Evolutionary conservation across 30 jellyfish, hydroid and myxozoan species (phyloP), one percentile per base, ranked within the genome.

Genomic region (Hydractinia symbiolongicarpus): DNA sequence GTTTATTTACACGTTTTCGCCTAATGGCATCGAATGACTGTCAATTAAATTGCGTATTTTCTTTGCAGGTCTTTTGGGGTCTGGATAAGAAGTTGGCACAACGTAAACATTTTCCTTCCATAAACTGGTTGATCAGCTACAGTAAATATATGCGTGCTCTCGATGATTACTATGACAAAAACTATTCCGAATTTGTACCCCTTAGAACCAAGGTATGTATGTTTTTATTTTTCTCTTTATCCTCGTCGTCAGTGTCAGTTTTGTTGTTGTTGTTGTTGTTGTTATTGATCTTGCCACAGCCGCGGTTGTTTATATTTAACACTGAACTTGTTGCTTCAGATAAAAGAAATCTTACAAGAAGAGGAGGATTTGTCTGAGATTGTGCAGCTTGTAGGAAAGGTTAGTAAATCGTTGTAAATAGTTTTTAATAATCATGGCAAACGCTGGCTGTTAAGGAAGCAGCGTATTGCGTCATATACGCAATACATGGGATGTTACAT

Each of bases 301-400:
- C 2, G 44, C 44, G 44, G 44, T 30, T 30, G 44, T 30, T 30
- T 30, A 30, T 30, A 30, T 30, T 30, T 30, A 30, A n/a, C n/a
- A n/a, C n/a, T n/a, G n/a, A n/a, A 30, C 44, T 30, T 67, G n/a
- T 84, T n/a, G 55, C 61, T 61, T 30, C 9, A 93, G 99, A 90
- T 94, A 16, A 89, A 89, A 82, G 99, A 94, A 68, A 94, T 94
- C 54, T 86, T 94, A 30, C 99, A 94, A 79, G 99, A 94, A 74
- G 99, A 94, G 53, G 99, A 94, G 71, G 99, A 94, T 82, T 70
- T 94, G 73, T 88, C 99, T 6, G 99, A 94, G 79, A 94, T 94
- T 67, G 99, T 94, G 5, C 99, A 94, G 71, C 91, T 94, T 40
- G 99, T 94, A 44, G 99, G 99, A 61, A 88, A 89, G 94, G 99